Evolutionary conservation across 1,140 invertebrate genomes (phyloP), one percentile per base, ranked within the genome.

Genomic region (Bombyx mandarina): DNA sequence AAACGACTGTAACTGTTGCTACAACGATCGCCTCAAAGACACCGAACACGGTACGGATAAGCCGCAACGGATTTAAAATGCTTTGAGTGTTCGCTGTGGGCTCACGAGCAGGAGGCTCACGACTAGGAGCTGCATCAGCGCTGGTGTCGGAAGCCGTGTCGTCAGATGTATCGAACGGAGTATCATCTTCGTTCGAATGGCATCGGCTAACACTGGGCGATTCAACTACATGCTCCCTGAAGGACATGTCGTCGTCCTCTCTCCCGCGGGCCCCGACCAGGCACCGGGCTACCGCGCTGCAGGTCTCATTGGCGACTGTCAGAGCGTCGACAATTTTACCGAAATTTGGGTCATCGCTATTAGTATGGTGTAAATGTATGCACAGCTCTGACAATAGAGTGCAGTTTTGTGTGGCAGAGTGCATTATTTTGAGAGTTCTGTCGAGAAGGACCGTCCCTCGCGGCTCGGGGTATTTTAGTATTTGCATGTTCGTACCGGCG

Each of bases 401-500:
- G 56, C 75, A 80, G 60, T 65, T 72, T 48, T 73, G 71, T 61
- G 79, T 68, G 69, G 73, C 56, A 58, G 68, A 70, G 60, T 81
- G 75, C 61, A 83, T 58, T 12, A 75, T 73, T 46, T 68, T 71
- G 3, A 76, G 61, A 6, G 75, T 66, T 35, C 65, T 61, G 57
- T 79, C 61, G 7, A 69, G 42, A 7, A 63, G 61, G 7, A 77
- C 46, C 4, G 63, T 57, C 12, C 52, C 56, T 49, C 65, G 65
- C n/a, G 54, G 48, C 53, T 51, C 45, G 63, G 60, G 60, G 64
- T 61, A 63, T 58, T 61, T 59, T 53, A 58, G 52, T 51, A 83
- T 73, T 89, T 73, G 89, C 88, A 53, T 1, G 43, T 65, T 63
- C 89, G 88, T 91, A 95, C 94, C 93, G 79, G 95, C 93, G 62